Evolutionary conservation across 2,113 vertebrate genomes (phyloP).

Genomic region (Petromus typicus): DNA sequence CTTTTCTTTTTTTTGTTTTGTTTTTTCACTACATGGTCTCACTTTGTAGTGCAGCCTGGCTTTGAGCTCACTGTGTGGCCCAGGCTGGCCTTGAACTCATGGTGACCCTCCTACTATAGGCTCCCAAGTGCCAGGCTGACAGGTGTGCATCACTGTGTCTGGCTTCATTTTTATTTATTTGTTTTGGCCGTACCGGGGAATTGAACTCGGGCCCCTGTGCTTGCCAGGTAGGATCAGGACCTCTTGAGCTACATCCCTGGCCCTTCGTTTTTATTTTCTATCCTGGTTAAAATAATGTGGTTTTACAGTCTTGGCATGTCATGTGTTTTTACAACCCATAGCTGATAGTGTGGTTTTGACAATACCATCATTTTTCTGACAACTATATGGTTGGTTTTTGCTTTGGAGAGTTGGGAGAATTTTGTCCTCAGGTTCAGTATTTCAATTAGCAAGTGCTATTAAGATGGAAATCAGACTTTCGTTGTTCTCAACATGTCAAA

Average conservation of each 20-base stretch:
- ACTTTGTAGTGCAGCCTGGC: neutral
- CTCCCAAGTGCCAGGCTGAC: neutral
- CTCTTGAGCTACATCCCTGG: no score
- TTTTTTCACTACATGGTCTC: neutral
- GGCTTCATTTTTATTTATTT: slow-evolving; percentile 58
- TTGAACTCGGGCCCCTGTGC: no score
- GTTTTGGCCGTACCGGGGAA: no score
- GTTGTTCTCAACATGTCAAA: slow-evolving; percentile 29
- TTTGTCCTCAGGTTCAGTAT: slow-evolving; percentile 6
- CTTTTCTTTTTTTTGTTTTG: neutral
- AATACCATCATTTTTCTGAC: neutral
- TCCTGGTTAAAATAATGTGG: neutral
- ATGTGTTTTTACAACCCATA: neutral
- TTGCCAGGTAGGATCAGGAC: no score
- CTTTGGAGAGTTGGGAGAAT: neutral
- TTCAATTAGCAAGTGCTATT: neutral
- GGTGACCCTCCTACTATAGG: neutral
- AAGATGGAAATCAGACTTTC: slow-evolving; percentile 28
- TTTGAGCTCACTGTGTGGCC: neutral
- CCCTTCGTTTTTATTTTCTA: slow-evolving; percentile 66
- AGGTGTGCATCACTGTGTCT: neutral
- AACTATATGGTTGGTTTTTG: neutral
- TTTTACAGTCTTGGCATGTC: slow-evolving; percentile 28
- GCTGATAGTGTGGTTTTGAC: neutral
- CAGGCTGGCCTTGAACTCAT: neutral